Conservation (phyloP, 2,113 vertebrate genomes). For the Chunga burmeisteri region DNA sequence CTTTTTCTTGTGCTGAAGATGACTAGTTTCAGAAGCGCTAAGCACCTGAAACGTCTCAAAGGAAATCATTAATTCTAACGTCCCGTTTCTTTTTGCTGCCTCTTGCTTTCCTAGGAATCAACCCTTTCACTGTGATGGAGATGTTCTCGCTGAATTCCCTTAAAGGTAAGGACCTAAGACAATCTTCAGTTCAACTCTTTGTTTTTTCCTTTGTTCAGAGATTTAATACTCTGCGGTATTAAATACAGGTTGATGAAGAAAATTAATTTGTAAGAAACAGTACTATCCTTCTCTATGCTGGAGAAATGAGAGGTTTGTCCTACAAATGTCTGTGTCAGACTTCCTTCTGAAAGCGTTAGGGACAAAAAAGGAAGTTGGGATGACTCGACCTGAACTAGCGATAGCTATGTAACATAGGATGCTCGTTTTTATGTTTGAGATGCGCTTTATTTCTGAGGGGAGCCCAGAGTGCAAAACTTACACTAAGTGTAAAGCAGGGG, state of each 20-base stretch:
- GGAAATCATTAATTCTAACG: neutral
- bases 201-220: accelerated
- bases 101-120: conserved; percentile 53
- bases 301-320: neutral
- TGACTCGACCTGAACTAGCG: accelerated
- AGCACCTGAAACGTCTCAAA: neutral
- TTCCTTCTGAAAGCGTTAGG: neutral
- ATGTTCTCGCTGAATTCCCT: conserved; percentile 81
- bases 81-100: neutral
- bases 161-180: conserved; percentile 70
- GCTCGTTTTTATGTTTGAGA: neutral
- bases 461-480: neutral
- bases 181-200: accelerated
- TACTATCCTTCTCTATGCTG: neutral
- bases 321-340: neutral
- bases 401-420: accelerated
- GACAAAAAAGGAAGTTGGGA: neutral
- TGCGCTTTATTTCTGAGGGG: neutral
- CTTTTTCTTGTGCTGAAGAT: neutral
- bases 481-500: too few relatives aligned
- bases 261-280: neutral
- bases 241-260: neutral
- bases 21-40: neutral
- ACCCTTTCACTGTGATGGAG: conserved; percentile 68
- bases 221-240: neutral